Evolutionary conservation across 37 sponge, comb jelly and placozoan genomes (phyloP).

Genomic region (Oopsacas minuta): DNA sequence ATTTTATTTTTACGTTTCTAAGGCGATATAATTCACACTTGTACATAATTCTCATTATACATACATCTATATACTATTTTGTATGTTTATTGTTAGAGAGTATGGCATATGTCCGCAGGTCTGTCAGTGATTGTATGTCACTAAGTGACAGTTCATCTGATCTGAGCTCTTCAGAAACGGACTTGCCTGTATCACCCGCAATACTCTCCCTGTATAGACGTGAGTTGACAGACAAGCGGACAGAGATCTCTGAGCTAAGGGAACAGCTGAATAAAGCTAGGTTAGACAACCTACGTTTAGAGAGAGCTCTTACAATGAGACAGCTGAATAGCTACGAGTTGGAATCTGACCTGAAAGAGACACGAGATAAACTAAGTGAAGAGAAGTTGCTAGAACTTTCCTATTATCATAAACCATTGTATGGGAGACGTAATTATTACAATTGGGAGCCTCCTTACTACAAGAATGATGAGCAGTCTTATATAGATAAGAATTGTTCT

Average conservation of each 20-base stretch:
- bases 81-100: too few species aligned
- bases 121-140: not conserved
- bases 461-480: too few species aligned
- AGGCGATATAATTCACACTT: too few species aligned
- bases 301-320: not conserved
- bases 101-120: too few species aligned
- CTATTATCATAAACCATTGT: too few species aligned
- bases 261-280: not conserved
- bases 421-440: too few species aligned
- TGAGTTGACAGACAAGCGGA: not conserved
- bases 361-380: not conserved
- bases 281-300: not conserved
- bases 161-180: not conserved
- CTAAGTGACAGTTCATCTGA: not conserved
- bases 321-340: not conserved
- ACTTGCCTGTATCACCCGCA: not conserved
- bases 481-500: too few species aligned
- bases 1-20: too few species aligned
- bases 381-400: too few species aligned
- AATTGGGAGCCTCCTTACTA: too few species aligned
- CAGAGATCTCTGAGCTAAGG: slow-evolving; percentile 3
- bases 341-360: not conserved
- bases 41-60: not conserved
- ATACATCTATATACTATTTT: not conserved
- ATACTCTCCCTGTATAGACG: not conserved